Percentiles rank a stretch among this genome's conserved stretches.
phyloP scores from a whole-genome alignment of 2,888 invertebrate genomes.

The Ashinkailepas kermadecensis region DNA sequence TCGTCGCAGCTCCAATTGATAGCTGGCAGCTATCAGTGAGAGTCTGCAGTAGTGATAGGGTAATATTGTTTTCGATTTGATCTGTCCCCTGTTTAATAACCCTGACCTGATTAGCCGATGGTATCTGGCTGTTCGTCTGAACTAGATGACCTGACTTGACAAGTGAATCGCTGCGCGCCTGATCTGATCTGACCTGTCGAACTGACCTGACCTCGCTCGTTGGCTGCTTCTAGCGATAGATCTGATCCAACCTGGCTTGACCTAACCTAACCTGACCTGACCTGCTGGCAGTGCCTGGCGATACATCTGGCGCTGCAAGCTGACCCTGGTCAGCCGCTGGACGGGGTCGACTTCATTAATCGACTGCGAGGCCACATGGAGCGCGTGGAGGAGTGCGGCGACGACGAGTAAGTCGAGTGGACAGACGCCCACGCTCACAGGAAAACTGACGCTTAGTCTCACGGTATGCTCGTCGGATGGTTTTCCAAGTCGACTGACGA shows the following conservation, averaged over 20 bases:
- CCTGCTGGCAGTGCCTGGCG: slow-evolving; percentile 38
- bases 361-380: background rate
- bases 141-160: background rate
- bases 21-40: too few relatives aligned
- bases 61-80: too few relatives aligned
- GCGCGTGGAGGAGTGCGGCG: background rate
- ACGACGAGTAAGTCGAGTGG: background rate
- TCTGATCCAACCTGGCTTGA: background rate
- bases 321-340: slow-evolving; percentile 43
- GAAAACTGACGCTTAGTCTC: too few relatives aligned
- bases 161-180: background rate
- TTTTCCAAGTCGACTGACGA: too few relatives aligned
- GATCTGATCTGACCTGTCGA: slow-evolving; percentile 22
- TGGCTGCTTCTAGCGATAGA: too few relatives aligned
- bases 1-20: too few relatives aligned
- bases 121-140: slow-evolving; percentile 40
- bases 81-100: too few relatives aligned
- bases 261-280: background rate
- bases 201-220: too few relatives aligned
- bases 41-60: too few relatives aligned
- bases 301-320: slow-evolving; percentile 38
- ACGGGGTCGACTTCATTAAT: slow-evolving; percentile 33
- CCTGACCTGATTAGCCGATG: slow-evolving; percentile 30
- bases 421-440: too few relatives aligned
- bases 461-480: too few relatives aligned